phyloP scores from a whole-genome alignment of 2,797 vertebrate genomes.

The Lophotriccus pileatus region DNA sequence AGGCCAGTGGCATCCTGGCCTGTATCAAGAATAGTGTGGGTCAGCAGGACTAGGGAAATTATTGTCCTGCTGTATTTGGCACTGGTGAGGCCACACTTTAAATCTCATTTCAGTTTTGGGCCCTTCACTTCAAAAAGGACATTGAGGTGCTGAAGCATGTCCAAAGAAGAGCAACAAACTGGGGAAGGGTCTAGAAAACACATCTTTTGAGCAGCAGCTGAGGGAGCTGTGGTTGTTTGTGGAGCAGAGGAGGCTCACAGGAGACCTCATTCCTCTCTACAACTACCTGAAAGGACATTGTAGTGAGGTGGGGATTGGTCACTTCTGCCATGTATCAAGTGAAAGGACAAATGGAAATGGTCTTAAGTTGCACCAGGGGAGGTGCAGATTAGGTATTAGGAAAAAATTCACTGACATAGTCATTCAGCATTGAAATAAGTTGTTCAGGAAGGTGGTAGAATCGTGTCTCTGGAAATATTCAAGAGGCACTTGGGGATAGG shows the following conservation, averaged over 20 bases:
- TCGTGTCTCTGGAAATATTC: neutral
- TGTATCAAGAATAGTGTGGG: neutral
- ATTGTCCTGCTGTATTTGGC: no score
- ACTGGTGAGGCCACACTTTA: neutral
- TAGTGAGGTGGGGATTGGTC: neutral
- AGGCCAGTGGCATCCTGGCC: neutral
- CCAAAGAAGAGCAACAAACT: neutral
- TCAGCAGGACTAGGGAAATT: neutral
- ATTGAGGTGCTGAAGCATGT: neutral
- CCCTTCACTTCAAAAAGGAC: neutral
- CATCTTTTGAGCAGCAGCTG: neutral
- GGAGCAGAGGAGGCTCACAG: neutral
- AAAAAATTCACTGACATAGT: neutral
- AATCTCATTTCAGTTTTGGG: neutral
- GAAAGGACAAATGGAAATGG: neutral
- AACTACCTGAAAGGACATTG: neutral
- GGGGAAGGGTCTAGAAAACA: neutral
- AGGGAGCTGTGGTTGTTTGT: neutral
- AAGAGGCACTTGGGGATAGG: neutral
- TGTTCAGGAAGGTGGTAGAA: neutral
- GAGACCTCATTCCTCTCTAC: neutral
- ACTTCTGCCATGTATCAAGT: neutral
- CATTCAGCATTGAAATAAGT: neutral
- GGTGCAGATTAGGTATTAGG: neutral
- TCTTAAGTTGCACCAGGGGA: neutral